phyloP scores from a whole-genome alignment of 2,888 invertebrate species.

The Drosophila prostipennis region DNA sequence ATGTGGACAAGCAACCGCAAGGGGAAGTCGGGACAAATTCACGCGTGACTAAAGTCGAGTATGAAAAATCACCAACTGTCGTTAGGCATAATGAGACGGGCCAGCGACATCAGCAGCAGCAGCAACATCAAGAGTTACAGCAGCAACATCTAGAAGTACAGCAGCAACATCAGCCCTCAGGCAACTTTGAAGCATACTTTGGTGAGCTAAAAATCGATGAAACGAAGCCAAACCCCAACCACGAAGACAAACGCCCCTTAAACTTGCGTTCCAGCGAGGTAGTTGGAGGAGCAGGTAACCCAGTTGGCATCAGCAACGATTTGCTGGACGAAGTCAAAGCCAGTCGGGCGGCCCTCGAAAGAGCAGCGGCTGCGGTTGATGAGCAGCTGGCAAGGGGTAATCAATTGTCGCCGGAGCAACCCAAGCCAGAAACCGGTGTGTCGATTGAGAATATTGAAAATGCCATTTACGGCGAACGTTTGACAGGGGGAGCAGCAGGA shows the following conservation, averaged over 20 bases:
- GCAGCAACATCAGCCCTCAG: conserved; percentile 38
- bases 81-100: conserved; percentile 66
- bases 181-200: conserved; percentile 66
- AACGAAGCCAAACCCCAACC: conserved; percentile 11
- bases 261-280: conserved; percentile 50
- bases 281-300: conserved; percentile 12
- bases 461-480: conserved; percentile 83
- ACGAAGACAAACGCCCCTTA: conserved; percentile 52
- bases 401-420: conserved; percentile 71
- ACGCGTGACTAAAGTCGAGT: conserved; percentile 75
- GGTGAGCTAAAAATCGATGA: conserved; percentile 75
- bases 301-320: conserved; percentile 64
- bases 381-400: conserved; percentile 75
- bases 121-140: conserved; percentile 19
- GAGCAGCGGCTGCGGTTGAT: conserved; percentile 78
- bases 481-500: conserved; percentile 48
- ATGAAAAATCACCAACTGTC: conserved; percentile 75
- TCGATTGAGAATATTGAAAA: conserved; percentile 84
- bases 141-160: conserved; percentile 34
- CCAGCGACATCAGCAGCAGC: conserved; percentile 41
- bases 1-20: conserved; percentile 62
- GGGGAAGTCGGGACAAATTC: conserved; percentile 58
- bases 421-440: conserved; percentile 61
- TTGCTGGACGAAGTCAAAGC: conserved; percentile 77
- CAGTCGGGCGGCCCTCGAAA: conserved; percentile 68